Evolutionary conservation across 2,113 vertebrate species (phyloP).

Genomic region (Saimiri boliviensis): DNA sequence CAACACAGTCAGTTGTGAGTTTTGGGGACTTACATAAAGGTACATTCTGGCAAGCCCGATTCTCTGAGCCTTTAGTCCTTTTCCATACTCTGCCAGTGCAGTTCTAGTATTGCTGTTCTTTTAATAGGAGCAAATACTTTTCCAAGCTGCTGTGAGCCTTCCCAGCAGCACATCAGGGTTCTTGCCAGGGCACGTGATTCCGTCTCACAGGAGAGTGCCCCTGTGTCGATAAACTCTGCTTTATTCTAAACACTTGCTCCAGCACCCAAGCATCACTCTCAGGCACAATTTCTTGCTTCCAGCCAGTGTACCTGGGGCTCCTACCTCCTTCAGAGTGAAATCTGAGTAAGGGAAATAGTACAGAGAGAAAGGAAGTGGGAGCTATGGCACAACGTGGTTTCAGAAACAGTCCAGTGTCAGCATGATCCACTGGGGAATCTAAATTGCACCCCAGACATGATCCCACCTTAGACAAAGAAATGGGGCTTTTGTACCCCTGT

Average conservation of each 20-base stretch:
- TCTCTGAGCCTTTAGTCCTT: not conserved
- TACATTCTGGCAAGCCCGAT: not conserved
- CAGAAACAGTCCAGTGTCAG: not conserved
- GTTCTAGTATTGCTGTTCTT: not conserved
- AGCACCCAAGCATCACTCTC: not conserved
- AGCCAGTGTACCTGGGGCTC: not conserved
- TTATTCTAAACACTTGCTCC: not conserved
- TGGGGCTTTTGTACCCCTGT: not conserved
- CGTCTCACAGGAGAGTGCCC: not conserved
- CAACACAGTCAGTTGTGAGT: not conserved
- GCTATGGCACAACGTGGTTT: not conserved
- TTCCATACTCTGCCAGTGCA: not conserved
- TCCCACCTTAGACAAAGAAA: not conserved
- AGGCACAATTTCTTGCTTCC: not conserved
- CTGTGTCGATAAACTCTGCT: not conserved
- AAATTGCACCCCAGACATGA: not conserved
- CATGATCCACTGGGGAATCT: not conserved
- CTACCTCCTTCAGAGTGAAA: not conserved
- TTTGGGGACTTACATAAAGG: not conserved
- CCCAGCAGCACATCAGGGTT: not conserved
- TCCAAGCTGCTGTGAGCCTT: not conserved
- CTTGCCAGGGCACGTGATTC: not conserved
- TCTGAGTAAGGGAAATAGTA: not conserved
- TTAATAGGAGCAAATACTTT: not conserved
- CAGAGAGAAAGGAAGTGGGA: not conserved